Conservation (phyloP, 2,113 vertebrate genomes). For the Limanda limanda region DNA sequence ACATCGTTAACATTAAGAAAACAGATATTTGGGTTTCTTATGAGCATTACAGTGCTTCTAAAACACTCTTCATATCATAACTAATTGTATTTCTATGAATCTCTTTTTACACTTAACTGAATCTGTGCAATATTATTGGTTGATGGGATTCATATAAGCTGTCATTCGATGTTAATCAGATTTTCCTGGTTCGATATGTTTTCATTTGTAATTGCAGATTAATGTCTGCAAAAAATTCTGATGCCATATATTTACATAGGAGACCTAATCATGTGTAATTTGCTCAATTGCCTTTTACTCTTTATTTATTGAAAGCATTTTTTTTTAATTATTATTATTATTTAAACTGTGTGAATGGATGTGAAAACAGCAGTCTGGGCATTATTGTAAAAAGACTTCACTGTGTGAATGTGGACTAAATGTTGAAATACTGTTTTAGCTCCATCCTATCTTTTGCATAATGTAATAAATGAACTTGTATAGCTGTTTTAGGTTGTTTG, state of each 20-base stretch:
- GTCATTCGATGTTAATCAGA: background rate
- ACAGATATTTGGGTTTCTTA: conserved; percentile 2
- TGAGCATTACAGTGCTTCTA: conserved; percentile 31
- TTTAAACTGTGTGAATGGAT: conserved; percentile 9
- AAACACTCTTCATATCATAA: conserved; percentile 16
- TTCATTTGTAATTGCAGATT: conserved; percentile 15
- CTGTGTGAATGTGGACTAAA: conserved; percentile 11
- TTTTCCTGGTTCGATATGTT: background rate
- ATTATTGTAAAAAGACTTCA: background rate
- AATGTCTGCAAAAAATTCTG: conserved; percentile 11
- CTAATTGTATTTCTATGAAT: conserved; percentile 12
- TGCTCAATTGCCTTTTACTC: background rate
- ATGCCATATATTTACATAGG: conserved; percentile 22
- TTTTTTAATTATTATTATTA: background rate
- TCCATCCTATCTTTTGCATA: conserved; percentile 17
- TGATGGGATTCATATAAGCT: conserved; percentile 22
- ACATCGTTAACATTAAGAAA: background rate
- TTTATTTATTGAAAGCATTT: conserved; percentile 46
- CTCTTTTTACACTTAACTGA: conserved; percentile 12
- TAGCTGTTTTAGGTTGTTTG: background rate
- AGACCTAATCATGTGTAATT: conserved; percentile 1
- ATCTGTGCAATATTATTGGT: conserved; percentile 29
- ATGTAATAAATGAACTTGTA: conserved; percentile 36
- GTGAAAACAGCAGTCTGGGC: conserved; percentile 5
- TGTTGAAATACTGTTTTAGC: conserved; percentile 6